Evolutionary conservation across 2,888 invertebrate species (phyloP).

Genomic region (Augochlorella aurata): DNA sequence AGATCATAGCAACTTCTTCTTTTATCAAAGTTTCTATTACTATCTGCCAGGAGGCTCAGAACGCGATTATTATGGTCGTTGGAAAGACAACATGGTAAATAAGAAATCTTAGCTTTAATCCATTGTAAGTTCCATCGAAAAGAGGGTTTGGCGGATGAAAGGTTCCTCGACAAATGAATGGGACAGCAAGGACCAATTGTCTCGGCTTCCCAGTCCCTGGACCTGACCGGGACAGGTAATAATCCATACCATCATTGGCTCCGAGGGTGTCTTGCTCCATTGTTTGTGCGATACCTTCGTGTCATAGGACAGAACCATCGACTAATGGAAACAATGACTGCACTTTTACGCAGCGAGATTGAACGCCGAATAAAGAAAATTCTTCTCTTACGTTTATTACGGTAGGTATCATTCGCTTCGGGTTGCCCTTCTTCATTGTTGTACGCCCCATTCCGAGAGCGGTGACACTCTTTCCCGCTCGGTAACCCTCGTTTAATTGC

Average conservation of each 20-base stretch:
- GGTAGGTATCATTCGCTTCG: background rate
- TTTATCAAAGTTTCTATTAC: no score
- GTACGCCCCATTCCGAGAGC: background rate
- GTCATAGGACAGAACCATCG: conserved; percentile 5
- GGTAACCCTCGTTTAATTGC: background rate
- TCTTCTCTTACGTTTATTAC: background rate
- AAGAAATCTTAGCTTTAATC: background rate
- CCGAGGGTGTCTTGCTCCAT: conserved; percentile 29
- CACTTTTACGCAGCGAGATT: background rate
- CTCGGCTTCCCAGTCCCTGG: conserved; percentile 1
- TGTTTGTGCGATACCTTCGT: conserved; percentile 19
- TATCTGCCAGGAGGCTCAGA: no score
- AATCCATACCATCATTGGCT: conserved; percentile 37
- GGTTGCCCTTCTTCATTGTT: background rate
- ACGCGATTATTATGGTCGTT: no score
- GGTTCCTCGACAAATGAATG: conserved; percentile 30
- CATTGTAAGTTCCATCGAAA: conserved; percentile 1
- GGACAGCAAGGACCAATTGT: conserved; percentile 9
- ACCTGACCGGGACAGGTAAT: background rate
- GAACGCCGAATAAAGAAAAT: background rate
- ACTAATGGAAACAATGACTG: conserved; percentile 18
- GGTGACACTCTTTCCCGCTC: background rate
- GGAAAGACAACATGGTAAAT: background rate
- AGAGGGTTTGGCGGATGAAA: conserved; percentile 7
- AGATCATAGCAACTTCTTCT: no score